Evolutionary conservation across 2,888 invertebrate species (phyloP), one percentile per base, ranked within the genome.

Genomic region (Azorinus chamasolen): DNA sequence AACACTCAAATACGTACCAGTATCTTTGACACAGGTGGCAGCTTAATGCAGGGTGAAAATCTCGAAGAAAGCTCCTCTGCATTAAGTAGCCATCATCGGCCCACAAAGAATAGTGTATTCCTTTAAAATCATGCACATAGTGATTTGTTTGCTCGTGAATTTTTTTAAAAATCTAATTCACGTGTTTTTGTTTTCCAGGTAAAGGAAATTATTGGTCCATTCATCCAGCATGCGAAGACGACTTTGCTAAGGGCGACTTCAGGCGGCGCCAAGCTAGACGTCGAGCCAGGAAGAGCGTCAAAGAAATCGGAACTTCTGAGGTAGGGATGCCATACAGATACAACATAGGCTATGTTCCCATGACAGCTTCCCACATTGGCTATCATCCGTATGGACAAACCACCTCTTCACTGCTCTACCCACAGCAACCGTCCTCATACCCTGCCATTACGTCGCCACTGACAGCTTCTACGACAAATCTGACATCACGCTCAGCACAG

Each of bases 191-290:
- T 43, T 59, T 51, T 54, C 2, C 24, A 77, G 77, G 0, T 98
- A 99, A 93, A 45, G 99, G 99, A 0, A 98, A 99, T 92, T 99
- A 97, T 91, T 99, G 99, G 99, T 97, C 98, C 10, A 97, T 99
- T 65, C 99, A 99, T 92, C 98, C 98, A 0, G 99, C 99, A 0
- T 99, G 99, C 92, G 94, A 98, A 22, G 98, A 98, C 39, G 99
- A 99, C 93, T 99, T 99, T 93, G 95, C 97, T 25, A 97, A 97
- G 87, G 99, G 99, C 0, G 99, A 99, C 90, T 99, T 99, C 92
- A 95, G 99, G 20, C 94, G 99, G 53, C 96, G 99, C 57, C 98
- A 98, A 92, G 99, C 99, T 0, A 98, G 99, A 91, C 94, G 99
- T 24, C 97, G 98, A 93, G 98, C 89, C 5, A 75, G 89, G n/a